phyloP scores from a whole-genome alignment of 2,888 invertebrate genomes.

The Lithophane socia region DNA sequence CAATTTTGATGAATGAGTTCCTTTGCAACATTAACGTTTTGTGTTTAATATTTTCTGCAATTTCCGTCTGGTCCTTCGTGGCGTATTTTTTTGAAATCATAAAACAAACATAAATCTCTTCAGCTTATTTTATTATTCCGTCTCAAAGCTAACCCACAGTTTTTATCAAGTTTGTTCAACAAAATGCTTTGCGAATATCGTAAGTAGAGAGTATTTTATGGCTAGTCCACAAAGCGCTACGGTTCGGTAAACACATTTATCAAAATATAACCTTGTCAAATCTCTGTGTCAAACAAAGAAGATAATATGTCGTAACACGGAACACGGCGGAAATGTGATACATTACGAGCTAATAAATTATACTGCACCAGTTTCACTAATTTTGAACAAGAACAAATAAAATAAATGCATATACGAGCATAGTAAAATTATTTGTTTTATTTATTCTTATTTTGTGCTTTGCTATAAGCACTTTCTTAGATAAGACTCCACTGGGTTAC shows the following conservation, averaged over 20 bases:
- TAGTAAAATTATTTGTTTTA: conserved; percentile 43
- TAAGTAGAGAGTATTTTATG: conserved; percentile 68
- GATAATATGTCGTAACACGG: conserved; percentile 53
- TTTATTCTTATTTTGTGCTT: conserved; percentile 21
- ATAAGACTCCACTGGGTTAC: not conserved
- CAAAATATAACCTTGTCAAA: conserved; percentile 73
- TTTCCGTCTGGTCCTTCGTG: conserved; percentile 28
- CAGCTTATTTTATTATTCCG: conserved; percentile 53
- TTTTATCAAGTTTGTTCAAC: conserved; percentile 56
- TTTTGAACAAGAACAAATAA: conserved; percentile 43
- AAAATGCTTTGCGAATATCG: conserved; percentile 66
- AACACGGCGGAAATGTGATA: conserved; percentile 39
- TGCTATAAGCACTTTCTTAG: not conserved
- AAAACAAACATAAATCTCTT: conserved; percentile 46
- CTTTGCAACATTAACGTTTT: conserved; percentile 45
- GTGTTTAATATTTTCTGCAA: conserved; percentile 47
- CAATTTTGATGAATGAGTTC: conserved; percentile 52
- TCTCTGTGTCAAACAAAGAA: conserved; percentile 62
- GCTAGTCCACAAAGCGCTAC: conserved; percentile 57
- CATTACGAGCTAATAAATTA: conserved; percentile 45
- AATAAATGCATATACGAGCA: conserved; percentile 33
- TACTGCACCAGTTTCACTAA: conserved; percentile 44
- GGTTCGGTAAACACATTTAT: conserved; percentile 79
- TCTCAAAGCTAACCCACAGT: conserved; percentile 31
- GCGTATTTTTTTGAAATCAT: conserved; percentile 34